These are phyloP conservation scores for Tragelaphus strepsiceros DNA, from an alignment of 2,113 vertebrate genomes.

Conservation along the genomic window DNA sequence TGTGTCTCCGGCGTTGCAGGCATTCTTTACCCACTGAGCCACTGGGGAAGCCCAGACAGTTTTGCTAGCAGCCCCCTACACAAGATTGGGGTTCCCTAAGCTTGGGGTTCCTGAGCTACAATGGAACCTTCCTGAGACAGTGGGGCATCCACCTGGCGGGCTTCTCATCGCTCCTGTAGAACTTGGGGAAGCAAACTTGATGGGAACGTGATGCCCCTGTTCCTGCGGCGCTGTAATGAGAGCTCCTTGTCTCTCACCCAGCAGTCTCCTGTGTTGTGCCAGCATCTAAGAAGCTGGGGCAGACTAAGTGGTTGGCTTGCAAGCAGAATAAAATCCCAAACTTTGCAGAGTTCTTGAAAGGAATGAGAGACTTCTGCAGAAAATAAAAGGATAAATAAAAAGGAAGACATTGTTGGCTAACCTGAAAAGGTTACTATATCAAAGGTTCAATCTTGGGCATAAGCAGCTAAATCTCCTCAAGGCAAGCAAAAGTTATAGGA, in stretches of 20 bases:
- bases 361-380: neutral
- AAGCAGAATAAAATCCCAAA: neutral
- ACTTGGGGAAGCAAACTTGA: fast-evolving
- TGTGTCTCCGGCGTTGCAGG: neutral
- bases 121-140: fast-evolving
- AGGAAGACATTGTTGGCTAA: neutral
- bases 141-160: fast-evolving
- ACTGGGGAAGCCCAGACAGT: neutral
- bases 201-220: fast-evolving
- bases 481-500: neutral
- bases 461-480: neutral
- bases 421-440: neutral
- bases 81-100: neutral
- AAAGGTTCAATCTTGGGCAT: neutral
- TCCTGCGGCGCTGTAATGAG: fast-evolving
- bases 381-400: neutral
- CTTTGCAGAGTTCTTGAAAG: neutral
- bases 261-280: neutral
- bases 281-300: neutral
- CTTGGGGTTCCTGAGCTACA: fast-evolving
- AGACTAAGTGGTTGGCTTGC: neutral
- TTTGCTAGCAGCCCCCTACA: neutral
- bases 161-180: too few species aligned
- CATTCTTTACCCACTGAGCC: neutral
- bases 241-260: neutral